Percentiles rank a stretch among this genome's conserved stretches.
Evolutionary conservation across 2,888 invertebrate genomes (phyloP).

Genomic region (Eupithecia abbreviata): DNA sequence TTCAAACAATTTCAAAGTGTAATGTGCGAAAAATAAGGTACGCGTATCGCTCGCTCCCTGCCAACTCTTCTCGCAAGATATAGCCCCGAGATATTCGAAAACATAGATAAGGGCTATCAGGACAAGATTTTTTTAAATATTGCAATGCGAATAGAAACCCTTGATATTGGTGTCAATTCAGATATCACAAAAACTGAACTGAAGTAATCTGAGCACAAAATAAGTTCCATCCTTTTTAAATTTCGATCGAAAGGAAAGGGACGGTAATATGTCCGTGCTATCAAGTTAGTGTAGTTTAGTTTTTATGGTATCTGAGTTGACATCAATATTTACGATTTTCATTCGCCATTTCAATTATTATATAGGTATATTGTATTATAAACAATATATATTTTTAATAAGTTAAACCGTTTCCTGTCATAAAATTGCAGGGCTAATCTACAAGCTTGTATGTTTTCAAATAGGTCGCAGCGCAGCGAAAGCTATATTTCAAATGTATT

Average conservation of each 20-base stretch:
- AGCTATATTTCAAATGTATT: not conserved
- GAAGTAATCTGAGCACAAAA: not conserved
- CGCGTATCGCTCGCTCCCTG: conserved; percentile 61
- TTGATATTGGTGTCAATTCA: not conserved
- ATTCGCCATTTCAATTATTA: no score
- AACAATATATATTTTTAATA: no score
- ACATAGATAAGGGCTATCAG: conserved; percentile 13
- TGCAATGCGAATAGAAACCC: not conserved
- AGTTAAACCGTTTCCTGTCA: no score
- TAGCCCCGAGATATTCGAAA: conserved; percentile 20
- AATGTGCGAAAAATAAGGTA: conserved; percentile 81
- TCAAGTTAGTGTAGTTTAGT: no score
- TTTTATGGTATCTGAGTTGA: no score
- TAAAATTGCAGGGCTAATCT: no score
- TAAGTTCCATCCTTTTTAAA: not conserved
- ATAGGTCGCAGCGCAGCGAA: no score
- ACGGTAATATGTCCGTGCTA: not conserved
- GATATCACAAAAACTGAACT: not conserved
- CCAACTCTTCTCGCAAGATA: conserved; percentile 44
- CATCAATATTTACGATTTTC: no score
- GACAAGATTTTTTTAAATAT: not conserved
- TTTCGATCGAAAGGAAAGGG: not conserved
- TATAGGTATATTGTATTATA: no score
- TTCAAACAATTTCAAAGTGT: conserved; percentile 80
- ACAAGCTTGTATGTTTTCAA: no score